Conservation (phyloP, 2,113 vertebrate species). For the Lepidiolamprologus cunningtoni region DNA sequence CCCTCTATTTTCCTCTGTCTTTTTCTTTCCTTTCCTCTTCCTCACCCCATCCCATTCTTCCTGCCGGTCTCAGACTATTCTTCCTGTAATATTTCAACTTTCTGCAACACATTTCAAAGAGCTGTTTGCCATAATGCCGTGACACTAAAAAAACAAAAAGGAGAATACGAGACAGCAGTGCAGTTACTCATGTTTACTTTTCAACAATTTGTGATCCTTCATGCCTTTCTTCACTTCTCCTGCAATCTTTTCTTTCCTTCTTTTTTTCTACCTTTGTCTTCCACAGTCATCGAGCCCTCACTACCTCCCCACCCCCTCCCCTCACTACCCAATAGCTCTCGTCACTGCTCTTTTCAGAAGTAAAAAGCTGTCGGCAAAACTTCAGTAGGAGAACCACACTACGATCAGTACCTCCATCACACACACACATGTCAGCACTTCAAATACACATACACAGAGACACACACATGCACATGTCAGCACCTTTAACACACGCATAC, state of each 20-base stretch:
- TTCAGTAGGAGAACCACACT: conserved; percentile 31
- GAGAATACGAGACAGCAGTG: not conserved
- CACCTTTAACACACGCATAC: conserved; percentile 6
- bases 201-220: not conserved
- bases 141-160: not conserved
- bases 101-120: not conserved
- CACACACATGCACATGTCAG: conserved; percentile 11
- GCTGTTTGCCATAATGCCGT: not conserved
- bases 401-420: conserved; percentile 39
- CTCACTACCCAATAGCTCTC: not conserved
- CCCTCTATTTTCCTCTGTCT: not conserved
- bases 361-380: conserved; percentile 28
- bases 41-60: not conserved
- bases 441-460: not conserved
- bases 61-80: not conserved
- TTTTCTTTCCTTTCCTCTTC: not conserved
- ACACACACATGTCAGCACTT: conserved; percentile 15
- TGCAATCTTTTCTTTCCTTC: not conserved
- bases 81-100: not conserved
- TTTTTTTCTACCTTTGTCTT: not conserved
- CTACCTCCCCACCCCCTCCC: not conserved
- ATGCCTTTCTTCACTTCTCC: not conserved
- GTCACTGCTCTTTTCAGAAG: conserved; percentile 32
- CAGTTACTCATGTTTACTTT: not conserved
- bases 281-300: not conserved